Base-by-base conservation (phyloP, 2,888 invertebrate genomes). In the Stenolophus ochropezus region DNA sequence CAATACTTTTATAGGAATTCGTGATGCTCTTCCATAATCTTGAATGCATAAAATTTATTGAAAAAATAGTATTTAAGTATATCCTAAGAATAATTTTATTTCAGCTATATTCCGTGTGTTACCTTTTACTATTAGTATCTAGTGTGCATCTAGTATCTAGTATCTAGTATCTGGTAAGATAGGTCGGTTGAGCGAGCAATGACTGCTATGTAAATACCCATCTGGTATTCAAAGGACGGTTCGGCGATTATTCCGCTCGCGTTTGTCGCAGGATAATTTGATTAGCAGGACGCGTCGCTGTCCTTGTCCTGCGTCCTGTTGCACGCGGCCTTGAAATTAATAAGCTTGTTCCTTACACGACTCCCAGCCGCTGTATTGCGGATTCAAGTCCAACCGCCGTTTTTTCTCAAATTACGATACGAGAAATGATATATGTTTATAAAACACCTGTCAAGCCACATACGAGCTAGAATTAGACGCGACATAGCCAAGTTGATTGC, bases 361-460 rank as follows among this genome's bases (percentile, higher is more conserved):
- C 65, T 69, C 14, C 65, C 16, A 69, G 65, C 65, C 65, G 65
- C 65, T 69, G 27, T 69, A 69, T 69, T 69, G 65, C 33, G 65
- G 65, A 69, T 69, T 69, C 65, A 69, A 69, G 65, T 33, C 65
- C 14, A 27, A 16, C 16, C 18, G 33, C 18, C 3, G 65, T 69
- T 69, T 69, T 69, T 69, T 69, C 65, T 69, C 5, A 69, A 69
- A 69, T 69, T 69, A 69, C 65, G 33, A 61, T 69, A 42, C 65
- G 65, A 69, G 65, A 69, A 69, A 69, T 69, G 65, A 69, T 69
- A 69, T 69, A 69, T 69, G 65, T 69, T 69, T 69, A 16, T 69
- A 33, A 69, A 33, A 69, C 65, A 69, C 65, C 65, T 69, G 65
- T 33, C 65, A 69, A 61, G 61, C 11, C 23, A 61, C n/a, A 61